Evolutionary conservation across 2,113 vertebrate genomes (phyloP).

Genomic region (Shinisaurus crocodilurus): DNA sequence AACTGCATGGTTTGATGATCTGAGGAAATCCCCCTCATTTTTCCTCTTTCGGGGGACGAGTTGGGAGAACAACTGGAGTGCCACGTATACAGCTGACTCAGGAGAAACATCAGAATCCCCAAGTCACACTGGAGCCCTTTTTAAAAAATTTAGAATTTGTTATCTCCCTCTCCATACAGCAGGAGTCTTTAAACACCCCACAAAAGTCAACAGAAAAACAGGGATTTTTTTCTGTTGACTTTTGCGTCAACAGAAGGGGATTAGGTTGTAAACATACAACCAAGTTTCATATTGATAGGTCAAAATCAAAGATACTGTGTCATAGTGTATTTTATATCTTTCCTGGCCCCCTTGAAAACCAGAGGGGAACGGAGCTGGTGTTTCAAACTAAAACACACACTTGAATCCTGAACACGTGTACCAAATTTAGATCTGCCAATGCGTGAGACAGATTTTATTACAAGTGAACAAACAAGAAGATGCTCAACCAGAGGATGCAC

Average conservation of each 20-base stretch:
- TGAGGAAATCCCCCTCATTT: neutral
- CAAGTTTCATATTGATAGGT: too few species aligned
- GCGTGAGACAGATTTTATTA: neutral
- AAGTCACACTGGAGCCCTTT: neutral
- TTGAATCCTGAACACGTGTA: neutral
- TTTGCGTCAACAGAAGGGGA: too few species aligned
- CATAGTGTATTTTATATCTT: neutral
- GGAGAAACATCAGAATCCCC: neutral
- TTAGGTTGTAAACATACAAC: neutral
- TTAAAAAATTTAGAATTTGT: neutral
- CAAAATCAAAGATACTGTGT: neutral
- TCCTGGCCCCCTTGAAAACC: neutral
- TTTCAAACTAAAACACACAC: neutral
- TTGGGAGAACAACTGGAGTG: neutral
- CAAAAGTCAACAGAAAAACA: neutral
- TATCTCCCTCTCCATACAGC: neutral
- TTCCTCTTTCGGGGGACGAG: too few species aligned
- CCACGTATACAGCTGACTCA: neutral
- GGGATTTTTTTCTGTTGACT: too few species aligned
- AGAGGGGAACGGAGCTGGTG: neutral
- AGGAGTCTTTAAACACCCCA: neutral
- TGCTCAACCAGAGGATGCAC: neutral
- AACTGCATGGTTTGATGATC: neutral
- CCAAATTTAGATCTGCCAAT: neutral
- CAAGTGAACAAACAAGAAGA: neutral